phyloP scores from a whole-genome alignment of 2,888 invertebrate species.

The Halictus ligatus region DNA sequence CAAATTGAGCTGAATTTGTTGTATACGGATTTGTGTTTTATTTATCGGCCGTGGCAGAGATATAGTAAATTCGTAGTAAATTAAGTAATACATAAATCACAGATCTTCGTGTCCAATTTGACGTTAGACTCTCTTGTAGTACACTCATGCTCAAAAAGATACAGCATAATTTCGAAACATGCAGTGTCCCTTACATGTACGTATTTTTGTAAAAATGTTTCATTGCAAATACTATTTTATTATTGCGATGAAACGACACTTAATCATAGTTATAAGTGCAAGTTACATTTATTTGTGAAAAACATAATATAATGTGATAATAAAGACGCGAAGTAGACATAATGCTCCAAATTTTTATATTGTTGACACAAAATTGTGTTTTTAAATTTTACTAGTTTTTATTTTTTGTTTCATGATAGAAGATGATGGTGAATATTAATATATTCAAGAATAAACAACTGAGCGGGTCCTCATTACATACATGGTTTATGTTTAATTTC shows the following conservation, averaged over 20 bases:
- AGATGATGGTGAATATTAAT: not conserved
- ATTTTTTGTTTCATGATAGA: not conserved
- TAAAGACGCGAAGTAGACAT: not conserved
- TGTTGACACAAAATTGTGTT: not conserved
- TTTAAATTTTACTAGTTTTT: not conserved
- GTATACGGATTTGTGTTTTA: not conserved
- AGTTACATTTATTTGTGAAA: not conserved
- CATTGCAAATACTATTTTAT: not conserved
- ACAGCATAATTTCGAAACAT: not conserved
- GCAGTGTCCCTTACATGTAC: not conserved
- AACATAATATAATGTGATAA: not conserved
- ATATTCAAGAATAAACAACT: not conserved
- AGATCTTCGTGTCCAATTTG: not conserved
- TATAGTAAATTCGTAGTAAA: conserved; percentile 8
- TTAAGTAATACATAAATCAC: not conserved
- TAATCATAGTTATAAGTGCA: not conserved
- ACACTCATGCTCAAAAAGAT: not conserved
- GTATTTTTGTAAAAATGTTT: not conserved
- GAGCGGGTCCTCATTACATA: not conserved
- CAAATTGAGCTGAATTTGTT: conserved; percentile 17
- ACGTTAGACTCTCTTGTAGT: not conserved
- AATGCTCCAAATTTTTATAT: not conserved
- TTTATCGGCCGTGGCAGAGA: not conserved
- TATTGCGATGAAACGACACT: not conserved
- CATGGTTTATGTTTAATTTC: not conserved